Evolutionary conservation across 2,888 invertebrate genomes (phyloP), one percentile per base, ranked within the genome.

Genomic region (Theretra japonica): DNA sequence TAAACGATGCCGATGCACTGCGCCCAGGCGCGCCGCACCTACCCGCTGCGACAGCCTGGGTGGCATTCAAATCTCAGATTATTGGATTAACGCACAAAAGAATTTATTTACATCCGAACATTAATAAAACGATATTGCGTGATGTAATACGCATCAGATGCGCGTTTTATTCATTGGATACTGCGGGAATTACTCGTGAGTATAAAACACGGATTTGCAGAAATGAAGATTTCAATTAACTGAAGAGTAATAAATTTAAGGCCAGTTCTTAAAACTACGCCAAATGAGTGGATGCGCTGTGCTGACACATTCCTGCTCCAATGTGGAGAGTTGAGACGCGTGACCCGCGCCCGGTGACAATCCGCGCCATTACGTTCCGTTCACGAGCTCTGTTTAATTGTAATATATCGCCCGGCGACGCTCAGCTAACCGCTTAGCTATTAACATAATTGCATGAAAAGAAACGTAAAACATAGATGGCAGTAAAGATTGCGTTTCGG

Each of bases 361-460:
- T 80, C 77, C 80, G 80, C 82, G 82, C 86, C 85, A 86, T 88
- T 84, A 82, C 87, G 82, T 79, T 83, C 78, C 79, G 76, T 81
- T 76, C 83, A 82, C 82, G 83, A 80, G 77, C 76, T 75, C 74
- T 79, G 82, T 82, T 86, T 90, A 90, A 90, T 91, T 92, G 90
- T 91, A 87, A 93, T 88, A 89, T 90, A 92, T 90, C 83, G 85
- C 87, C 72, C 79, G 78, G 77, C 81, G 82, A 79, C 80, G 83
- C 76, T 75, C 75, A 73, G 28, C 83, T 82, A 81, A 76, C 76
- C 75, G 73, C 30, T 83, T 82, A 81, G 83, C 85, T 82, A 92
- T 93, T 90, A 90, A 86, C 90, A 90, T 92, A 92, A 93, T 93
- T 90, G 88, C 90, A 91, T 90, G 84, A 87, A 90, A 93, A 93